Evolutionary conservation across 2,888 invertebrate genomes (phyloP), one percentile per base, ranked within the genome.

Genomic region (Scrobipalpa atriplicella): DNA sequence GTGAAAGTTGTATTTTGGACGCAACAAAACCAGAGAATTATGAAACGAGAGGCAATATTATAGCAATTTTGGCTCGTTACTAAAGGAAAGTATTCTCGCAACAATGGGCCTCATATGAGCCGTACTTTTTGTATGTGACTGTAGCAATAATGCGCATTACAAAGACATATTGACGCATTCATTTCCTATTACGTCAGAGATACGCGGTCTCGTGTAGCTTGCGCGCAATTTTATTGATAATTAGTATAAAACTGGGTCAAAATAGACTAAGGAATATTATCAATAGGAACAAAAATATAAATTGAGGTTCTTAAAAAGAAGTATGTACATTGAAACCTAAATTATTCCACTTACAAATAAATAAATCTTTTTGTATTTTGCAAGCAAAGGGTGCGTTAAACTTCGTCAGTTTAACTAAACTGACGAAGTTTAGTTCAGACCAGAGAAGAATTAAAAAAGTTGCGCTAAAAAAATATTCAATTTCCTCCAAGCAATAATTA

Each of bases 11-110:
- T 8, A 54, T 18, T 54, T 9, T 18, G 54, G 21, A 29, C 29
- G 7, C 10, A 29, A 36, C 38, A 38, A 36, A 38, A 38, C 13
- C 36, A 19, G 29, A 10, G 56, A 8, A 9, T 56, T 56, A 56
- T n/a, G 54, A 63, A 16, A 62, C 64, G 64, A 54, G 51, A 47
- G 41, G 19, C 19, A 7, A 19, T 19, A 61, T 39, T 16, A 61
- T 16, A 39, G 38, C 60, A 60, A 60, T 60, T 60, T 60, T 8
- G 18, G 39, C 19, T 38, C 58, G 58, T 38, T 60, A 60, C 36
- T 16, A 36, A 60, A 38, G 60, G 60, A 60, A 60, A 60, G 60
- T 60, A 16, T 36, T 60, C 60, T 8, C 16, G n/a, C 19, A 60
- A 60, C 60, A 60, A 60, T 60, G 18, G 60, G 3, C 6, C 18